Percentiles rank a stretch among this genome's conserved stretches.
Conservation (phyloP, 1,140 invertebrate species). For the Macrobrachium nipponense region DNA sequence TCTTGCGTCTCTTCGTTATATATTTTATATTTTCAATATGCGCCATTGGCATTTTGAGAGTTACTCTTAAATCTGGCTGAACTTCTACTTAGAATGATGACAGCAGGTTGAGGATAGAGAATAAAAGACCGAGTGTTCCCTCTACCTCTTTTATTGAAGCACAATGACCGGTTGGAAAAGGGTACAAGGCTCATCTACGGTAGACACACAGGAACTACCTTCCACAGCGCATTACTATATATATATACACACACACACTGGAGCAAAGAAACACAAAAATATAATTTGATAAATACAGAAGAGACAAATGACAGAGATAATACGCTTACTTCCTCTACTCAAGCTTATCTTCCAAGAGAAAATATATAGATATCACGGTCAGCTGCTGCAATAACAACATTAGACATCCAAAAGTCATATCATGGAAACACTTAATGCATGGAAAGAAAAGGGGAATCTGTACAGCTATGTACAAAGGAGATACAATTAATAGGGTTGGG, state of each 20-base stretch:
- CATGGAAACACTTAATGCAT: slow-evolving; percentile 34
- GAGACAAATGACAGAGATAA: slow-evolving; percentile 33
- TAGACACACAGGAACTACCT: slow-evolving; percentile 26
- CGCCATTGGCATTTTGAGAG: no score
- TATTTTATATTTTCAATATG: no score
- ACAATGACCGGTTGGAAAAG: slow-evolving; percentile 39
- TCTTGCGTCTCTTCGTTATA: no score
- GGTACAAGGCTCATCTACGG: slow-evolving; percentile 31
- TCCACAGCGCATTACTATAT: not conserved
- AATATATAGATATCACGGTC: no score
- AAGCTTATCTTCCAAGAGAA: slow-evolving; percentile 46
- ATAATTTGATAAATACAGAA: slow-evolving; percentile 44
- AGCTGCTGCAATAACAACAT: slow-evolving; percentile 40
- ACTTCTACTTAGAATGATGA: slow-evolving; percentile 8
- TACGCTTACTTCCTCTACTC: slow-evolving; percentile 38
- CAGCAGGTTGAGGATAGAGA: not conserved
- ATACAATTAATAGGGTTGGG: slow-evolving; percentile 25
- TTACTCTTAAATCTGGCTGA: not conserved
- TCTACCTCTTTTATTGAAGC: slow-evolving; percentile 60
- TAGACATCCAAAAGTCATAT: slow-evolving; percentile 25
- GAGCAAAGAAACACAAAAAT: not conserved
- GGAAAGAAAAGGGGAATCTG: slow-evolving; percentile 29
- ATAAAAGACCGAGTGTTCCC: slow-evolving; percentile 49
- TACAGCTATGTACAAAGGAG: slow-evolving; percentile 54
- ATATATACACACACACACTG: not conserved